Conservation (phyloP, 2,888 invertebrate species). For the Ceriagrion tenellum region DNA sequence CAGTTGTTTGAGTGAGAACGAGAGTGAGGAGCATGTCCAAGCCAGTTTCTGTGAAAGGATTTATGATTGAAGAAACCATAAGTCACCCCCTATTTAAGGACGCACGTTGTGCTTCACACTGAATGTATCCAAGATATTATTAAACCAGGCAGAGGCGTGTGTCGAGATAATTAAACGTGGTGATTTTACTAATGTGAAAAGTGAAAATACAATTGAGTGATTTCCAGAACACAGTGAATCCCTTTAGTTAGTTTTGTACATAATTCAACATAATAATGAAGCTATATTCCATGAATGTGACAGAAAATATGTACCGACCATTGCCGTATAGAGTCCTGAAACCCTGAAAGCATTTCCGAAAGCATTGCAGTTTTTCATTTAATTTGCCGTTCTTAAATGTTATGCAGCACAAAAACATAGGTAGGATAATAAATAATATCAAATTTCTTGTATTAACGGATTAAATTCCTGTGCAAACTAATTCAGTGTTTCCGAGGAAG, state of each 20-base stretch:
- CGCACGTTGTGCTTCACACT: not conserved
- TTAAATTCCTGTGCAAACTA: not conserved
- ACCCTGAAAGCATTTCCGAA: not conserved
- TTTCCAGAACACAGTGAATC: not conserved
- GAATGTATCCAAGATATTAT: not conserved
- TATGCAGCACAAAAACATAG: not conserved
- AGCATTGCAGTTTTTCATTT: not conserved
- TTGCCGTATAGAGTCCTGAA: conserved; percentile 14
- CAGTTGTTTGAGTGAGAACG: not conserved
- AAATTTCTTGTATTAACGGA: not conserved
- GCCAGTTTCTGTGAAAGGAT: not conserved
- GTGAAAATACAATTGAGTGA: not conserved
- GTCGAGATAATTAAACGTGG: not conserved
- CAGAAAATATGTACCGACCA: not conserved
- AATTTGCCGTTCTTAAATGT: not conserved
- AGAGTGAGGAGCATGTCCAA: not conserved
- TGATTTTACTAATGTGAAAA: not conserved
- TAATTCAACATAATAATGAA: conserved; percentile 29
- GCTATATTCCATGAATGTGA: conserved; percentile 15
- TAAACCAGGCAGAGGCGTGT: not conserved
- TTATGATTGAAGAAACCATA: conserved; percentile 33
- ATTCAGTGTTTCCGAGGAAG: conserved; percentile 26
- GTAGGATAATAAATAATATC: not conserved
- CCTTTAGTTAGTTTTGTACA: conserved; percentile 38
- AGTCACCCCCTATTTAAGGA: not conserved